Evolutionary conservation across 2,888 invertebrate species (phyloP).

Genomic region (Orthosia gothica): DNA sequence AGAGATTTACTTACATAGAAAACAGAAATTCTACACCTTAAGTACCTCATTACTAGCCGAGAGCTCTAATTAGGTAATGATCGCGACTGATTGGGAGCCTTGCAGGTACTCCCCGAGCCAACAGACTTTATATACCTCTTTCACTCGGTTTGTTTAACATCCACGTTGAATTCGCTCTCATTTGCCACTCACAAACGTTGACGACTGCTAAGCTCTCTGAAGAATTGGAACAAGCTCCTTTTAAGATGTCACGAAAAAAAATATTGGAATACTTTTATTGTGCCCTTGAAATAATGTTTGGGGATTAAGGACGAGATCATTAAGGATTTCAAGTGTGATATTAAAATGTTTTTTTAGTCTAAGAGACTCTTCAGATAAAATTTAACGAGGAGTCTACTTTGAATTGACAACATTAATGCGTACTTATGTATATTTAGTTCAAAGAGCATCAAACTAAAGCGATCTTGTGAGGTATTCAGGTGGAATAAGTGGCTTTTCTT

Average conservation of each 20-base stretch:
- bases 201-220: constrained; percentile 69
- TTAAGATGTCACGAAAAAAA: constrained; percentile 59
- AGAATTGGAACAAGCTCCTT: constrained; percentile 72
- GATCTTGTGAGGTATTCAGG: constrained; percentile 33
- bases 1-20: constrained; percentile 9
- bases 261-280: constrained; percentile 59
- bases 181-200: constrained; percentile 77
- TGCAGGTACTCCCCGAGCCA: constrained; percentile 58
- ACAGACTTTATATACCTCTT: constrained; percentile 73
- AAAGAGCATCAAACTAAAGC: constrained; percentile 23
- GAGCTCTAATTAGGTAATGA: constrained; percentile 64
- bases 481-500: constrained; percentile 44
- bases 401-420: constrained; percentile 28
- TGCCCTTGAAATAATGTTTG: constrained; percentile 63
- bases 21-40: constrained; percentile 20
- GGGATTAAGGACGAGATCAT: constrained; percentile 57
- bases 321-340: constrained; percentile 53
- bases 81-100: constrained; percentile 61
- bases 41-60: constrained; percentile 45
- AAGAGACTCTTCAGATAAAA: constrained; percentile 17
- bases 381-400: constrained; percentile 30
- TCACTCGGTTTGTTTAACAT: constrained; percentile 78
- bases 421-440: constrained; percentile 41
- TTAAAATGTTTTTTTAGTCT: constrained; percentile 47
- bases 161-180: constrained; percentile 76